Percentiles rank a stretch among this genome's conserved stretches.
These are phyloP conservation scores for Scartelaos histophorus DNA, from an alignment of 2,113 vertebrate genomes.

Conservation along the genomic window DNA sequence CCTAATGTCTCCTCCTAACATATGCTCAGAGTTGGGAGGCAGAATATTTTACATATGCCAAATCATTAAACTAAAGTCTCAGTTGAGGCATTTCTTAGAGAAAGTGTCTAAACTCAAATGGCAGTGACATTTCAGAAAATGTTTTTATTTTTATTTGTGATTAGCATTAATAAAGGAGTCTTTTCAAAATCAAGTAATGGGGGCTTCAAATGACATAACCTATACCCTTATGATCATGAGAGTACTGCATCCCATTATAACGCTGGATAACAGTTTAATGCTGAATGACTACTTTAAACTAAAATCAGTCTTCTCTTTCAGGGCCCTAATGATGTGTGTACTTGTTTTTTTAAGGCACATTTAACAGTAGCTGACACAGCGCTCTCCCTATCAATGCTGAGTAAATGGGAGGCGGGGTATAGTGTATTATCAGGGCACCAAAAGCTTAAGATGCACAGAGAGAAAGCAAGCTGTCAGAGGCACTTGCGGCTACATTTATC, in stretches of 20 bases:
- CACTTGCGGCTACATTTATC: constrained; percentile 37
- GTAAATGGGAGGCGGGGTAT: constrained; percentile 34
- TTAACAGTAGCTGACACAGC: constrained; percentile 55
- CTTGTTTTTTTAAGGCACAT: constrained; percentile 30
- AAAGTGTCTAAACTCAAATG: neutral
- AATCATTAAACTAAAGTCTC: neutral
- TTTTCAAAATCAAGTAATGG: no score
- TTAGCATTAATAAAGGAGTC: no score
- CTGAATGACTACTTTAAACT: neutral
- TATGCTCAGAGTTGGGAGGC: neutral
- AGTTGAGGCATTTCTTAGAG: neutral
- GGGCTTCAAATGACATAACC: no score
- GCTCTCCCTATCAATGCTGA: constrained; percentile 24
- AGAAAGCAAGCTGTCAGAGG: constrained; percentile 28
- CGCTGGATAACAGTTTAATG: neutral
- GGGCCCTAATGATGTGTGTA: constrained; percentile 30
- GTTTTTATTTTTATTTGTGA: neutral
- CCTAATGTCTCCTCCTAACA: neutral
- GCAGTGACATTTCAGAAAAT: neutral
- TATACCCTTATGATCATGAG: no score
- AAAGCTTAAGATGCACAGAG: constrained; percentile 47
- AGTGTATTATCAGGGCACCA: constrained; percentile 51
- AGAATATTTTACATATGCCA: neutral
- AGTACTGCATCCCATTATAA: no score
- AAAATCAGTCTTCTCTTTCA: constrained; percentile 13